These are phyloP conservation scores for Mechanitis mazaeus DNA, from an alignment of 2,888 invertebrate species.

Conservation along the genomic window DNA sequence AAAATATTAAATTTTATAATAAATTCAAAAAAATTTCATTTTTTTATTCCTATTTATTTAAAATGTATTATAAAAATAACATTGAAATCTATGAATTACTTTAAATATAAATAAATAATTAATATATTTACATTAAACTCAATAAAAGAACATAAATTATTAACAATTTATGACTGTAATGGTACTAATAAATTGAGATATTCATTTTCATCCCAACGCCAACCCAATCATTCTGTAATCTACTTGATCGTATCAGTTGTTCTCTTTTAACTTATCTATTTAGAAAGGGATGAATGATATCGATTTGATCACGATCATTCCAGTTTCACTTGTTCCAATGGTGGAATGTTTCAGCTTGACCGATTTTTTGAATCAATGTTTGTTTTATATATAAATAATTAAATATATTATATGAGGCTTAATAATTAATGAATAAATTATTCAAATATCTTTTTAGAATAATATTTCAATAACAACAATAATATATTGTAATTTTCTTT, in stretches of 20 bases:
- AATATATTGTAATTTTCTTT: too few relatives aligned
- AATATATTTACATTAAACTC: neutral
- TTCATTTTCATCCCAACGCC: conserved; percentile 3
- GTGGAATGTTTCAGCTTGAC: conserved; percentile 48
- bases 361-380: neutral
- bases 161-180: neutral
- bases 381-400: neutral
- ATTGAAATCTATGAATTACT: too few relatives aligned
- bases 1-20: too few relatives aligned
- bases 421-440: too few relatives aligned
- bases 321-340: conserved; percentile 33
- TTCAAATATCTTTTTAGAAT: too few relatives aligned
- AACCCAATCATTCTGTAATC: conserved; percentile 24
- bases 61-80: too few relatives aligned
- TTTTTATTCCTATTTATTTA: too few relatives aligned
- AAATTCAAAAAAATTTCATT: too few relatives aligned
- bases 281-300: conserved; percentile 26
- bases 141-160: neutral
- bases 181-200: conserved; percentile 4
- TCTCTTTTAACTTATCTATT: conserved; percentile 20
- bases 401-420: neutral
- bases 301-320: conserved; percentile 32
- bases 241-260: conserved; percentile 17
- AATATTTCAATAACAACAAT: too few relatives aligned
- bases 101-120: neutral